Conservation (phyloP, 2,888 invertebrate genomes). For the Drosophila aldrichi region DNA sequence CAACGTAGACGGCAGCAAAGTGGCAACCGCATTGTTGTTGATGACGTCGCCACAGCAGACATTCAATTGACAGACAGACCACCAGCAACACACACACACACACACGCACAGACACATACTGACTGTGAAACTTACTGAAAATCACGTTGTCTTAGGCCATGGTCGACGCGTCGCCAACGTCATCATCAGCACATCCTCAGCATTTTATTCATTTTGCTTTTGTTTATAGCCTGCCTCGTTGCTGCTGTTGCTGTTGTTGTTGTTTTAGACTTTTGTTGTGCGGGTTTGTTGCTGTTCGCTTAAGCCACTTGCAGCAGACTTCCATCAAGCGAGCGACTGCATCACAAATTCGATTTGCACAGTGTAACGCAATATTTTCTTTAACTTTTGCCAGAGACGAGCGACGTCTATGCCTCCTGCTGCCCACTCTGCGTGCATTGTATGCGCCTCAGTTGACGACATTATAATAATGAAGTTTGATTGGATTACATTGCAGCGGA, state of each 20-base stretch:
- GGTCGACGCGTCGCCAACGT: conserved; percentile 62
- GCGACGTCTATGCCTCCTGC: background rate
- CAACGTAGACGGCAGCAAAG: conserved; percentile 56
- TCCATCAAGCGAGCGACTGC: conserved; percentile 47
- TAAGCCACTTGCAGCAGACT: conserved; percentile 50
- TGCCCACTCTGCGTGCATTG: conserved; percentile 32
- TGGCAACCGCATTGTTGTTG: conserved; percentile 65
- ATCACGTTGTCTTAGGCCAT: conserved; percentile 83
- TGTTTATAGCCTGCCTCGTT: conserved; percentile 65
- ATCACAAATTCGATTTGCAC: conserved; percentile 74
- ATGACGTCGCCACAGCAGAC: conserved; percentile 65
- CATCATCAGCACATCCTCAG: conserved; percentile 66
- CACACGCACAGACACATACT: conserved; percentile 18
- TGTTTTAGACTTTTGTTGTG: conserved; percentile 16
- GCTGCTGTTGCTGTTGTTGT: conserved; percentile 16
- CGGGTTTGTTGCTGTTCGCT: conserved; percentile 9
- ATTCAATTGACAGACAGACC: conserved; percentile 78
- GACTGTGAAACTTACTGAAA: conserved; percentile 68
- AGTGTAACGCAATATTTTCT: conserved; percentile 74
- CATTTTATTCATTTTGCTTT: conserved; percentile 71
- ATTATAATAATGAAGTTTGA: conserved; percentile 78
- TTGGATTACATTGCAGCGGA: conserved; percentile 77
- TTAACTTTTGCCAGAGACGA: conserved; percentile 53
- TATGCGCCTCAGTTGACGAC: conserved; percentile 71
- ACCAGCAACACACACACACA: conserved; percentile 58